phyloP scores from a whole-genome alignment of 2,888 invertebrate genomes.

The Sericinus montela region DNA sequence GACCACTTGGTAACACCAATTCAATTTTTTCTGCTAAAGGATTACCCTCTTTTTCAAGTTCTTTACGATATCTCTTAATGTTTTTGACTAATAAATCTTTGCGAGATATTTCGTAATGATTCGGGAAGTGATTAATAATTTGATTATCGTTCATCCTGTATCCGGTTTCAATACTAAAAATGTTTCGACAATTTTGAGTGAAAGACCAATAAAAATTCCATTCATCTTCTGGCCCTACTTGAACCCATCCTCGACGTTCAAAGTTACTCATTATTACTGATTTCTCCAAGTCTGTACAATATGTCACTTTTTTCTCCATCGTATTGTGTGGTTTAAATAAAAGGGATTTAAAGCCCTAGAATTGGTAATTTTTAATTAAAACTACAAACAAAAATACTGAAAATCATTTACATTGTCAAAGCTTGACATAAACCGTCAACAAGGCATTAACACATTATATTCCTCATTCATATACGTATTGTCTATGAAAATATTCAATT shows the following conservation, averaged over 20 bases:
- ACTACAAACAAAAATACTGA: constrained; percentile 2
- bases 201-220: constrained; percentile 99
- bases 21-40: constrained; percentile 87
- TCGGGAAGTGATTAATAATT: constrained; percentile 97
- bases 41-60: constrained; percentile 94
- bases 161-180: constrained; percentile 95
- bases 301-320: constrained; percentile 40
- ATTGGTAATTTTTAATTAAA: constrained; percentile 5
- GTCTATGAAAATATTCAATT: too few relatives aligned
- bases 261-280: constrained; percentile 95
- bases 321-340: not conserved
- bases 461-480: too few relatives aligned
- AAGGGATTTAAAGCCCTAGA: not conserved
- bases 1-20: constrained; percentile 76
- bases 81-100: constrained; percentile 98
- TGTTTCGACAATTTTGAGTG: constrained; percentile 92
- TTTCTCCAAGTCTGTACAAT: constrained; percentile 94
- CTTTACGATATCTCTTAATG: constrained; percentile 95
- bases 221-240: constrained; percentile 92
- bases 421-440: not conserved
- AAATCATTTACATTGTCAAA: not conserved
- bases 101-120: constrained; percentile 95
- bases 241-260: constrained; percentile 93
- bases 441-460: too few relatives aligned
- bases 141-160: constrained; percentile 96